A percentile compares a stretch with the other conserved stretches of the same genome.
phyloP scores from a whole-genome alignment of 2,113 vertebrate species.

The Bettongia penicillata region DNA sequence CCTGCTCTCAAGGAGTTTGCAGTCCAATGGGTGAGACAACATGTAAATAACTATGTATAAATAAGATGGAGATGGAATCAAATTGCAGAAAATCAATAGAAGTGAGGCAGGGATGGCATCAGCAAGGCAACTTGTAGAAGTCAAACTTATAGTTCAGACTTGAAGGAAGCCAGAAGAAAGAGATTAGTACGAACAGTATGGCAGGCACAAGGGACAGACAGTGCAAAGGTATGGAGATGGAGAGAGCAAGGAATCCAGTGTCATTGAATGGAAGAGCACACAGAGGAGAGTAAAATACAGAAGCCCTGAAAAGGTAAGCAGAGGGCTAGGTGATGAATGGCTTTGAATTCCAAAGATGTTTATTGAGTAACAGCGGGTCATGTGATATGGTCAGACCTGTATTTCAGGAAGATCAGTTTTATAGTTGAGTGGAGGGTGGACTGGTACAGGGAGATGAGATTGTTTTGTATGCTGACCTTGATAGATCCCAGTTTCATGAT shows the following conservation, averaged over 20 bases:
- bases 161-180: not conserved
- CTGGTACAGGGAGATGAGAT: not conserved
- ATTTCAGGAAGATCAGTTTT: not conserved
- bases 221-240: not conserved
- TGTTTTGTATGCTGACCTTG: not conserved
- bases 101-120: not conserved
- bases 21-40: not conserved
- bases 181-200: not conserved
- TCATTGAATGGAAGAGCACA: not conserved
- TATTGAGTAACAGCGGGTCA: no score
- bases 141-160: not conserved
- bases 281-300: not conserved
- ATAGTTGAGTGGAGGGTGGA: not conserved
- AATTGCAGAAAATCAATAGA: not conserved
- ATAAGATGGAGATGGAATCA: not conserved
- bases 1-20: not conserved
- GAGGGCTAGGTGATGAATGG: not conserved
- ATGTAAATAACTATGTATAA: not conserved
- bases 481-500: not conserved
- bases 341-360: not conserved
- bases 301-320: not conserved
- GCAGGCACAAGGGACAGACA: not conserved
- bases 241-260: not conserved
- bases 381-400: not conserved
- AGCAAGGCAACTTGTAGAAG: not conserved